phyloP scores from a whole-genome alignment of 2,113 vertebrate genomes.

The Archilochus colubris region DNA sequence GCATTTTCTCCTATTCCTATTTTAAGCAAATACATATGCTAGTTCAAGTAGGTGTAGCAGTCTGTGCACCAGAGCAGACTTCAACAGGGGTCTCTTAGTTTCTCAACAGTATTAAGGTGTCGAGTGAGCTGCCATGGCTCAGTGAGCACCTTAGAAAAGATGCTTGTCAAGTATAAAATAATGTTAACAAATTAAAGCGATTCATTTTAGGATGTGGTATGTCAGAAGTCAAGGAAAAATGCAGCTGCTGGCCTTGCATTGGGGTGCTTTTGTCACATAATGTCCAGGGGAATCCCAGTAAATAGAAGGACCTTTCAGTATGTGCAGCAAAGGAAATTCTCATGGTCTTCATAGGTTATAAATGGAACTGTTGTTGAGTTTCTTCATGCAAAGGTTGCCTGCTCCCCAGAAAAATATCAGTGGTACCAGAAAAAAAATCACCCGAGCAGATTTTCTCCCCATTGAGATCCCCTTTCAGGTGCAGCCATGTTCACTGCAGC shows the following conservation, averaged over 20 bases:
- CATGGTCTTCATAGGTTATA: slow-evolving; percentile 24
- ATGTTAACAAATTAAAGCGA: slow-evolving; percentile 60
- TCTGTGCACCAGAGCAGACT: not conserved
- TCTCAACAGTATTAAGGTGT: not conserved
- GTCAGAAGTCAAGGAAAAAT: slow-evolving; percentile 52
- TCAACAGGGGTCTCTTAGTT: slow-evolving; percentile 53
- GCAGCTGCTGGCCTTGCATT: not conserved
- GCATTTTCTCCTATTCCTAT: slow-evolving; percentile 46
- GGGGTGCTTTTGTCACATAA: slow-evolving; percentile 16
- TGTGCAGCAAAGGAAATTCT: slow-evolving; percentile 6
- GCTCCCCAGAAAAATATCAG: slow-evolving; percentile 6
- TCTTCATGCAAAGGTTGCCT: not conserved
- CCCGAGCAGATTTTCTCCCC: slow-evolving; percentile 13
- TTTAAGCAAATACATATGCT: not conserved
- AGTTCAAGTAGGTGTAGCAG: not conserved
- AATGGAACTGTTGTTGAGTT: slow-evolving; percentile 13
- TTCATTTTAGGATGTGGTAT: slow-evolving; percentile 54
- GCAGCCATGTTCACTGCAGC: not conserved
- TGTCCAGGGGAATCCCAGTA: not conserved
- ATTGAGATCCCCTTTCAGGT: slow-evolving; percentile 2
- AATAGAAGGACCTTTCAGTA: slow-evolving; percentile 43
- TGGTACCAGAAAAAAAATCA: not conserved
- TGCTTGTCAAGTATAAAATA: slow-evolving; percentile 40
- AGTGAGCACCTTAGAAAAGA: slow-evolving; percentile 44
- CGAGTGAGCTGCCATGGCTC: slow-evolving; percentile 34